Conservation (phyloP, 1,140 invertebrate genomes). For the Grapholita molesta region DNA sequence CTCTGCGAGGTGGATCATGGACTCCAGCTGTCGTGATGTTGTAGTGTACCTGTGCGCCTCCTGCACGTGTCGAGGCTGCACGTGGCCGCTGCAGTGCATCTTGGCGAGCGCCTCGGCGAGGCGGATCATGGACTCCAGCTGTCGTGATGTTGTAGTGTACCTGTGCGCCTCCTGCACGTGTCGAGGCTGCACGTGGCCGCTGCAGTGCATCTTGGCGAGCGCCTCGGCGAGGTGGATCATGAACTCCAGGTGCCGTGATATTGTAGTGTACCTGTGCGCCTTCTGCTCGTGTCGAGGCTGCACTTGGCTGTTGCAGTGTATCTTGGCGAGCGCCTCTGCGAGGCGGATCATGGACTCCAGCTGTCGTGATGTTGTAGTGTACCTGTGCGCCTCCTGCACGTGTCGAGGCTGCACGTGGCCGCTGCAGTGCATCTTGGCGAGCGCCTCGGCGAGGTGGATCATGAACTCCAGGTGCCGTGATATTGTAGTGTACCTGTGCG, state of each 20-base stretch:
- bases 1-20: background rate
- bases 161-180: conserved; percentile 96
- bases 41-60: conserved; percentile 85
- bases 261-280: conserved; percentile 89
- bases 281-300: conserved; percentile 94
- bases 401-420: conserved; percentile 73
- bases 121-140: background rate
- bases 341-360: conserved; percentile 98
- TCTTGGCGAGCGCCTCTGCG: conserved; percentile 96
- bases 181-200: conserved; percentile 89
- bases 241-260: conserved; percentile 98
- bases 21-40: background rate
- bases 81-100: background rate
- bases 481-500: conserved; percentile 83
- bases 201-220: conserved; percentile 97
- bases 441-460: too few relatives aligned
- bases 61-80: conserved; percentile 80
- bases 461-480: too few relatives aligned
- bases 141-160: conserved; percentile 25
- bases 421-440: too few relatives aligned
- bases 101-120: background rate
- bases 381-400: conserved; percentile 84
- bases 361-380: conserved; percentile 98
- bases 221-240: conserved; percentile 98
- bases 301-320: conserved; percentile 96